Evolutionary conservation across 2,113 vertebrate species (phyloP).

Genomic region (Rana temporaria): DNA sequence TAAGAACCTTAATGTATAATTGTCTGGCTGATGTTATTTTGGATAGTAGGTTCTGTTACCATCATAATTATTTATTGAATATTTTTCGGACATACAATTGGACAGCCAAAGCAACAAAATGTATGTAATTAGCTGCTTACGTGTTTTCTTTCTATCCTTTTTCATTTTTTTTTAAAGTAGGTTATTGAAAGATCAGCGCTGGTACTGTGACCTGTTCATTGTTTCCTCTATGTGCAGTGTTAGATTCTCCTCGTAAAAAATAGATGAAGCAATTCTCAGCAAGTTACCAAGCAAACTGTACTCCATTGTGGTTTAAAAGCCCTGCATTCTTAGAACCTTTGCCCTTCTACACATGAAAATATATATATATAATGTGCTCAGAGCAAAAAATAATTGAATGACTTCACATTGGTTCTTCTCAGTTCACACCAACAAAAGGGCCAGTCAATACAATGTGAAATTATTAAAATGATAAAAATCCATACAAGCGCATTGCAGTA

Average conservation of each 20-base stretch:
- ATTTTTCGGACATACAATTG: too few species aligned
- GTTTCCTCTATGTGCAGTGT: background rate
- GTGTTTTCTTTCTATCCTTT: background rate
- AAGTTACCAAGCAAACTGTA: background rate
- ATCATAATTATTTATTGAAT: too few species aligned
- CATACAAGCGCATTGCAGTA: too few species aligned
- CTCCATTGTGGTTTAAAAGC: background rate
- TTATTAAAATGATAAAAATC: too few species aligned
- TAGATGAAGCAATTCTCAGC: slow-evolving; percentile 3
- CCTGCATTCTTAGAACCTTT: background rate
- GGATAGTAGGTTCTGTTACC: too few species aligned
- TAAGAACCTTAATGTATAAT: too few species aligned
- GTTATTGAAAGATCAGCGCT: background rate
- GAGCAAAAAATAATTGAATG: background rate
- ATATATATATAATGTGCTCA: background rate
- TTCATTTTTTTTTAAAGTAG: background rate
- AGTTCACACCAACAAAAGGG: background rate
- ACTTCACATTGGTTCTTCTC: background rate
- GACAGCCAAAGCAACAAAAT: too few species aligned
- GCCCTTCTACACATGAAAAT: background rate
- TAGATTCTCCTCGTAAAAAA: background rate
- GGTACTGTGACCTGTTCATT: background rate
- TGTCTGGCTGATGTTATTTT: too few species aligned
- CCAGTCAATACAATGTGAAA: background rate
- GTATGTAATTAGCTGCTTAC: background rate